phyloP scores from a whole-genome alignment of 2,888 invertebrate genomes.

The Athetis lepigone region DNA sequence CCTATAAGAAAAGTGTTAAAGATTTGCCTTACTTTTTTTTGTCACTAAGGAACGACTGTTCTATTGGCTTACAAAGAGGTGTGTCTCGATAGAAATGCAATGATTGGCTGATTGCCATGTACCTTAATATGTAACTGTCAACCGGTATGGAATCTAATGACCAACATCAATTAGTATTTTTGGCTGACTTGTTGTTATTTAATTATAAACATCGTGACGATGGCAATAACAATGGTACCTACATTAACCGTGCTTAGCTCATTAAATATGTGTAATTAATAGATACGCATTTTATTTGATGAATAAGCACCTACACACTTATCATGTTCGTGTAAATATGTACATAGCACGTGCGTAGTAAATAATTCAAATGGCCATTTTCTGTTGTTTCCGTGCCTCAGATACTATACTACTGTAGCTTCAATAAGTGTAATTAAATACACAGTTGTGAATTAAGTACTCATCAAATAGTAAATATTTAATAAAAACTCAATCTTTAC shows the following conservation, averaged over 20 bases:
- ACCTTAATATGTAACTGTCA: constrained; percentile 24
- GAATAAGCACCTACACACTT: too few species aligned
- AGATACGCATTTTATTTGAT: constrained; percentile 16
- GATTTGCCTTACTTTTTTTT: background rate
- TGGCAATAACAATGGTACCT: background rate
- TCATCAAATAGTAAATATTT: constrained; percentile 12
- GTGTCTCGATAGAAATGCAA: constrained; percentile 32
- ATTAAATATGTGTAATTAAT: constrained; percentile 5
- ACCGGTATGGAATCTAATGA: constrained; percentile 20
- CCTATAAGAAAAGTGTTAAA: too few species aligned
- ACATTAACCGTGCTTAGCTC: constrained; percentile 5
- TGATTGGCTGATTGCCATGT: constrained; percentile 56
- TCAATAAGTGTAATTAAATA: background rate
- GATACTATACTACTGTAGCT: background rate
- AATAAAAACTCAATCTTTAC: background rate
- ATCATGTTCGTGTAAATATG: background rate
- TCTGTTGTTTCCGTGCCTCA: background rate
- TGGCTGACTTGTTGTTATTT: constrained; percentile 37
- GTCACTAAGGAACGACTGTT: background rate
- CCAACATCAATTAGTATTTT: constrained; percentile 30
- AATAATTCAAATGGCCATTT: background rate
- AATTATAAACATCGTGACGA: constrained; percentile 26
- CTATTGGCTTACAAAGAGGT: constrained; percentile 26
- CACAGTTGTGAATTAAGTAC: background rate
- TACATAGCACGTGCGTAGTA: background rate